Percentiles rank a stretch among this genome's conserved stretches.
phyloP scores from a whole-genome alignment of 2,888 invertebrate species.

The Saturnia japonica region DNA sequence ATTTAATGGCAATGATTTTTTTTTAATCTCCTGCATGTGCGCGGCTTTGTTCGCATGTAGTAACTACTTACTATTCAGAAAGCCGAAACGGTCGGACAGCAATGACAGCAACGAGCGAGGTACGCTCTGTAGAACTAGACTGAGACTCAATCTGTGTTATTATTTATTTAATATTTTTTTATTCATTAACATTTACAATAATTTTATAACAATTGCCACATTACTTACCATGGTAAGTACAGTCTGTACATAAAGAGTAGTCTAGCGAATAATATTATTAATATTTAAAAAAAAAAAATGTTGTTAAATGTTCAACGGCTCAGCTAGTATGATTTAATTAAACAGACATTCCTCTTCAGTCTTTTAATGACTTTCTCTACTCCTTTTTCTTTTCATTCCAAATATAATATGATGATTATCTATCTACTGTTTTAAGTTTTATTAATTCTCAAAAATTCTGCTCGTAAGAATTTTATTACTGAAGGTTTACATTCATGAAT shows the following conservation, averaged over 20 bases:
- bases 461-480: too few species aligned
- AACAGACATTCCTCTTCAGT: not conserved
- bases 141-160: conserved; percentile 9
- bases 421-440: not conserved
- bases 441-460: not conserved
- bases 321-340: not conserved
- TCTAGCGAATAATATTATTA: not conserved
- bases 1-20: not conserved
- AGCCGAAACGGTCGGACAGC: conserved; percentile 11
- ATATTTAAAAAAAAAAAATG: too few species aligned
- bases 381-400: not conserved
- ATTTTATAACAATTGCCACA: not conserved
- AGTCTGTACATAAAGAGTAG: not conserved
- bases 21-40: not conserved
- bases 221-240: not conserved
- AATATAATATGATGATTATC: not conserved
- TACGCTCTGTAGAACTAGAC: conserved; percentile 11
- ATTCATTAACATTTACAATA: not conserved
- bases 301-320: too few species aligned
- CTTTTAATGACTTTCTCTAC: not conserved
- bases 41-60: conserved; percentile 14
- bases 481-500: conserved; percentile 17
- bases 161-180: conserved; percentile 10
- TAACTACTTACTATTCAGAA: not conserved
- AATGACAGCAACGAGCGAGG: not conserved